Evolutionary conservation across 2,113 vertebrate species (phyloP).

Genomic region (Prietella phreatophila): DNA sequence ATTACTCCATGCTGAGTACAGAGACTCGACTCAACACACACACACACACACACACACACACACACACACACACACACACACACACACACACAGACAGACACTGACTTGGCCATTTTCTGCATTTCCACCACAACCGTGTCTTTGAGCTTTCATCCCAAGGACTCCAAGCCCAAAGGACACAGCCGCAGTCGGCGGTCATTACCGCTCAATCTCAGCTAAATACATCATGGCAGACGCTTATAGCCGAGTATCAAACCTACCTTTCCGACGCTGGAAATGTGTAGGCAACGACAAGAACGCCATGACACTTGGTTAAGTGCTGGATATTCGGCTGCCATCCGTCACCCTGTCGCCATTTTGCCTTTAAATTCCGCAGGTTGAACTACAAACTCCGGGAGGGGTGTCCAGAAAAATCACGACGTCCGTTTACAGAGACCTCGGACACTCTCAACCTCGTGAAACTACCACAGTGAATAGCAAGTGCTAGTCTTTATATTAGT

Average conservation of each 20-base stretch:
- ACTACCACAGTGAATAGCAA: background rate
- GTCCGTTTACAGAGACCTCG: background rate
- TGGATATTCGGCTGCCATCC: conserved; percentile 57
- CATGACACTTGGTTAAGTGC: conserved; percentile 56
- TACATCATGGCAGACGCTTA: conserved; percentile 3
- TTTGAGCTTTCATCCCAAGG: conserved; percentile 54
- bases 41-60: too few species aligned
- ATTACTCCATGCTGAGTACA: background rate
- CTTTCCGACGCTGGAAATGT: conserved; percentile 54
- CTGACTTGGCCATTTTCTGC: conserved; percentile 37
- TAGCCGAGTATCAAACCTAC: conserved; percentile 58
- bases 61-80: too few species aligned
- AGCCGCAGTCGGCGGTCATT: conserved; percentile 28
- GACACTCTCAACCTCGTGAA: background rate
- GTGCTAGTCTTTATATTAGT: fast-evolving
- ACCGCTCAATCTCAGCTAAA: background rate
- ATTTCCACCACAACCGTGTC: conserved; percentile 43
- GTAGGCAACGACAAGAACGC: conserved; percentile 50
- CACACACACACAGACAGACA: background rate
- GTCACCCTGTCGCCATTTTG: conserved; percentile 71
- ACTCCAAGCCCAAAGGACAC: conserved; percentile 49
- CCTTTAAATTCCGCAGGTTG: conserved; percentile 65
- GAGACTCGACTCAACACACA: background rate
- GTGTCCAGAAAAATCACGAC: conserved; percentile 28
- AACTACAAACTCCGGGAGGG: conserved; percentile 56